Evolutionary conservation across 2,797 vertebrate species (phyloP).

Genomic region (Pseudochromis fuscus): DNA sequence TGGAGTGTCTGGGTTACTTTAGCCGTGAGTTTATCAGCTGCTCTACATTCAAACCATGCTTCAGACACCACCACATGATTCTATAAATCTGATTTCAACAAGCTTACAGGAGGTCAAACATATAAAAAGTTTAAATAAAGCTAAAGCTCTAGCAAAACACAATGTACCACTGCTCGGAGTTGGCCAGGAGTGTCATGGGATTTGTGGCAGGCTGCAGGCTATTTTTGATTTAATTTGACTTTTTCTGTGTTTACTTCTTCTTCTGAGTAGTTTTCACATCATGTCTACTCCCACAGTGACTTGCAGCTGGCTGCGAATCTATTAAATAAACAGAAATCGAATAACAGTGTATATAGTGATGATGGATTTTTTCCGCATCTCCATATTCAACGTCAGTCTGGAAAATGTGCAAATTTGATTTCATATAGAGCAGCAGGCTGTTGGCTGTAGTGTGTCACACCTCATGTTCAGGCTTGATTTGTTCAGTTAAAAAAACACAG

Average conservation of each 20-base stretch:
- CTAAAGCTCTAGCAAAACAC: slow-evolving; percentile 51
- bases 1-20: slow-evolving; percentile 2
- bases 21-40: slow-evolving; percentile 3
- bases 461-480: slow-evolving; percentile 32
- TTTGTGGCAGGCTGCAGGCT: slow-evolving; percentile 52
- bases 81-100: slow-evolving; percentile 11
- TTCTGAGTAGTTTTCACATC: slow-evolving; percentile 54
- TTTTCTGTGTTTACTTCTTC: slow-evolving; percentile 61
- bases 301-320: slow-evolving; percentile 35
- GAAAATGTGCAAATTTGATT: slow-evolving; percentile 43
- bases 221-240: slow-evolving; percentile 60
- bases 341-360: slow-evolving; percentile 12
- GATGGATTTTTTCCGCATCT: neutral
- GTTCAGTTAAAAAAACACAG: slow-evolving; percentile 19
- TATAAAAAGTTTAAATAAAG: slow-evolving; percentile 45
- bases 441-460: slow-evolving; percentile 26
- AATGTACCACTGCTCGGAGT: slow-evolving; percentile 30
- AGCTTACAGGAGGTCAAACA: slow-evolving; percentile 32
- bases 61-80: slow-evolving; percentile 18
- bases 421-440: neutral
- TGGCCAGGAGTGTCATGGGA: slow-evolving; percentile 41
- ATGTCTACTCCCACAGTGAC: slow-evolving; percentile 29
- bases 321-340: slow-evolving; percentile 28
- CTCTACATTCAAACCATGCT: slow-evolving; percentile 7
- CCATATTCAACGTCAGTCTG: slow-evolving; percentile 20